A percentile compares a stretch with the other conserved stretches of the same genome.
phyloP scores from a whole-genome alignment of 1,140 invertebrate genomes.

The Hylaeus anthracinus region DNA sequence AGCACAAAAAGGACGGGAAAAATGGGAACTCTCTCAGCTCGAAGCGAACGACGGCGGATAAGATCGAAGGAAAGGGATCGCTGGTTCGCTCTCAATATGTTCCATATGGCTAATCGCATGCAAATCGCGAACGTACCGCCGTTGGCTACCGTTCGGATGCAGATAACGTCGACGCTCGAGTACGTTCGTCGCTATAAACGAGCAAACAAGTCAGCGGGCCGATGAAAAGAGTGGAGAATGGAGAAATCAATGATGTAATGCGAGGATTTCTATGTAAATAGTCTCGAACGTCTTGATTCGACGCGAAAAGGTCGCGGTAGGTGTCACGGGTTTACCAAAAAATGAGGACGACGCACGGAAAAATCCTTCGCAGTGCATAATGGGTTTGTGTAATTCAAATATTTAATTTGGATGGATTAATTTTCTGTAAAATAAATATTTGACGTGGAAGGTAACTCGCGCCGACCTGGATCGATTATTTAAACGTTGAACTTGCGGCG shows the following conservation, averaged over 20 bases:
- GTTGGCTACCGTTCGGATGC: slow-evolving; percentile 33
- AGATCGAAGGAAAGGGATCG: slow-evolving; percentile 1
- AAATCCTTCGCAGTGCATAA: too few relatives aligned
- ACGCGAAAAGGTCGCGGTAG: not conserved
- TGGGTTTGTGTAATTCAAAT: too few relatives aligned
- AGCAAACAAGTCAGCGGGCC: slow-evolving; percentile 15
- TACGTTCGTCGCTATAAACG: slow-evolving; percentile 28
- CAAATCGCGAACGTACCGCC: slow-evolving; percentile 15
- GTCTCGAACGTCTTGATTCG: slow-evolving; percentile 12
- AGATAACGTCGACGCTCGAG: slow-evolving; percentile 31
- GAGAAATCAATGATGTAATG: not conserved
- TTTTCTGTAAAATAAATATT: slow-evolving; percentile 7
- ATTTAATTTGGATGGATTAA: not conserved
- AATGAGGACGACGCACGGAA: not conserved
- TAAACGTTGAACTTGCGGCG: not conserved
- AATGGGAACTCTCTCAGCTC: not conserved
- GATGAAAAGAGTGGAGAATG: not conserved
- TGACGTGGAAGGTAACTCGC: not conserved
- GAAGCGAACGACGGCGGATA: not conserved
- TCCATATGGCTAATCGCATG: slow-evolving; percentile 35
- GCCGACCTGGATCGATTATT: slow-evolving; percentile 12
- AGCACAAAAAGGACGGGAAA: not conserved
- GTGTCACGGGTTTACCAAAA: not conserved
- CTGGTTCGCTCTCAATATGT: slow-evolving; percentile 1
- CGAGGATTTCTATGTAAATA: slow-evolving; percentile 33